A percentile compares a stretch with the other conserved stretches of the same genome.
Conservation (phyloP, 2,797 vertebrate species). For the Crenuchus spilurus region DNA sequence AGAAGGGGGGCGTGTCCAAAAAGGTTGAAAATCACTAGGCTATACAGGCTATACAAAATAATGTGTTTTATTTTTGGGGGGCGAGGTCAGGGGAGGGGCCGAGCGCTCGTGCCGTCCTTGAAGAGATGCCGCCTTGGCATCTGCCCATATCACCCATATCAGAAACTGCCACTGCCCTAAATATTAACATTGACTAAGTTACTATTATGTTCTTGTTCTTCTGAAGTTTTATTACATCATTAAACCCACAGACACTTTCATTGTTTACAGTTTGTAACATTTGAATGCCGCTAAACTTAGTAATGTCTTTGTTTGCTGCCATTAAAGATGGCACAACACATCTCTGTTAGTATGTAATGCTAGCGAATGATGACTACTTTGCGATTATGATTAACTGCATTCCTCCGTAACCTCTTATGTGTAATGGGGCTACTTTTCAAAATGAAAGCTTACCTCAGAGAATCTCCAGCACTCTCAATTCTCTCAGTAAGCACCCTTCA, state of each 20-base stretch:
- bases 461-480: slow-evolving; percentile 32
- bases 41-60: no score
- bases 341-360: slow-evolving; percentile 15
- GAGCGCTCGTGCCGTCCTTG: no score
- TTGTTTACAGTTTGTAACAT: slow-evolving; percentile 14
- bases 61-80: no score
- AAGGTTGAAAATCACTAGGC: no score
- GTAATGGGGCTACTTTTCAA: slow-evolving; percentile 37
- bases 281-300: not conserved
- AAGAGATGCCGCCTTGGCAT: no score
- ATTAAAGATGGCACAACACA: not conserved
- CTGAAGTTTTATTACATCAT: no score
- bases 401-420: slow-evolving; percentile 35
- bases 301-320: slow-evolving; percentile 5
- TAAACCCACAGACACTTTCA: not conserved
- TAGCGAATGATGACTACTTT: slow-evolving; percentile 28
- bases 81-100: no score
- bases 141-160: no score
- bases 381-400: slow-evolving; percentile 44
- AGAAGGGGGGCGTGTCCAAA: no score
- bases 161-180: no score
- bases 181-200: no score
- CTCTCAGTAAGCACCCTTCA: slow-evolving; percentile 51
- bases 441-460: slow-evolving; percentile 57
- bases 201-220: no score